Evolutionary conservation across 2,888 invertebrate species (phyloP), one percentile per base, ranked within the genome.

Genomic region (Acanthoscelides obtectus): DNA sequence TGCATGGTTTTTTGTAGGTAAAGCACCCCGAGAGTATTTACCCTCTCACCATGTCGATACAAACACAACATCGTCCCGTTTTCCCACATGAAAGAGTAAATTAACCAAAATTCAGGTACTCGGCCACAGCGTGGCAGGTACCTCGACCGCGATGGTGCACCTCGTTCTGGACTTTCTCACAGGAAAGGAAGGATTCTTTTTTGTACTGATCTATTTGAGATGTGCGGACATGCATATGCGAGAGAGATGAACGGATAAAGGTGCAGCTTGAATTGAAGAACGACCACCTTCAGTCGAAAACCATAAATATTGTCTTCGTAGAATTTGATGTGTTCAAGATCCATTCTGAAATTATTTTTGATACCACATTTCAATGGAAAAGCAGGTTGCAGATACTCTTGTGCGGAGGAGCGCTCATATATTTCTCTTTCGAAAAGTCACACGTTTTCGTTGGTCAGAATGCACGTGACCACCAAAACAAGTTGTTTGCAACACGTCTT

Each of bases 41-140:
- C 79, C 79, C 80, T 79, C 79, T 79, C 80, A 80, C 79, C 78
- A 78, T 75, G 76, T 76, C 76, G 78, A 77, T 79, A 78, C 79
- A 77, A 78, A 78, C 76, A 72, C 70, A 25, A 25, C 25, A 25
- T 5, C 25, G 25, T 25, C 25, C 45, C 72, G 71, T 72, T 76
- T 78, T 78, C 78, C 77, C 72, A 72, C 72, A 70, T 69, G 66
- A 68, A 63, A 22, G 64, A 45, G 25, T 64, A 66, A 70, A 70
- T 70, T 72, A 70, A 72, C 70, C 70, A 68, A 69, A 72, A 69
- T 72, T 68, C 45, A 27, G 72, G 65, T 64, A 69, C 22, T 68
- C 22, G 45, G 12, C 45, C 68, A 45, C 45, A 4, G 45, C 1
- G 5, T 12, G 45, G 45, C 45, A 45, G 45, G 71, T 27, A 71